phyloP scores from a whole-genome alignment of 2,797 vertebrate species.

The Tokudaia muenninki region DNA sequence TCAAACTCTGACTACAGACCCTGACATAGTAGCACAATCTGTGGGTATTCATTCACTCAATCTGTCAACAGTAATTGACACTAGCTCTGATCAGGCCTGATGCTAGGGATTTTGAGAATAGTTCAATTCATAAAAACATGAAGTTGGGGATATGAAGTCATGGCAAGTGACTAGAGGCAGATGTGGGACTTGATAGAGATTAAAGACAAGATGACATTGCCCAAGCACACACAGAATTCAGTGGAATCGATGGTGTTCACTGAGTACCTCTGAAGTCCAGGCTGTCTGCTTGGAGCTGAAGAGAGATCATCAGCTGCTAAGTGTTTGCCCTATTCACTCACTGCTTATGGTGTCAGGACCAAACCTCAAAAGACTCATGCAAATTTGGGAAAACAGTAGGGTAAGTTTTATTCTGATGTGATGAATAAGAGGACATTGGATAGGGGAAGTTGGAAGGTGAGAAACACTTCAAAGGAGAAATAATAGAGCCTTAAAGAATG shows the following conservation, averaged over 20 bases:
- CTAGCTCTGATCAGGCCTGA: neutral
- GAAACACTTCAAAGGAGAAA: constrained; percentile 58
- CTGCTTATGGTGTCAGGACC: neutral
- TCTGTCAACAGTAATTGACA: neutral
- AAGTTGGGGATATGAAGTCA: neutral
- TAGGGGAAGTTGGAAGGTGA: neutral
- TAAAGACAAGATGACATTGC: neutral
- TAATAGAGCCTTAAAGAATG: constrained; percentile 27
- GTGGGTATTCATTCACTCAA: neutral
- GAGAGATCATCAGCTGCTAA: neutral
- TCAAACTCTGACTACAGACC: neutral
- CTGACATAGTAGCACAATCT: neutral
- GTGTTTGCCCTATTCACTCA: neutral
- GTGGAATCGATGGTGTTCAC: neutral
- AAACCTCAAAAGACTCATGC: neutral
- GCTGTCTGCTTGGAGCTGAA: neutral
- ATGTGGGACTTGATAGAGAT: neutral
- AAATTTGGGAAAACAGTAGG: neutral
- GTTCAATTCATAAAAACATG: neutral
- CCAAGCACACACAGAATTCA: neutral
- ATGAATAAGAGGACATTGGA: neutral
- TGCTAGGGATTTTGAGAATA: neutral
- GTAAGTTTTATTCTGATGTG: neutral
- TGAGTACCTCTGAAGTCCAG: neutral
- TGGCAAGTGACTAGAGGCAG: neutral